phyloP scores from a whole-genome alignment of 1,140 invertebrate species.

The Tetraneura akinire region DNA sequence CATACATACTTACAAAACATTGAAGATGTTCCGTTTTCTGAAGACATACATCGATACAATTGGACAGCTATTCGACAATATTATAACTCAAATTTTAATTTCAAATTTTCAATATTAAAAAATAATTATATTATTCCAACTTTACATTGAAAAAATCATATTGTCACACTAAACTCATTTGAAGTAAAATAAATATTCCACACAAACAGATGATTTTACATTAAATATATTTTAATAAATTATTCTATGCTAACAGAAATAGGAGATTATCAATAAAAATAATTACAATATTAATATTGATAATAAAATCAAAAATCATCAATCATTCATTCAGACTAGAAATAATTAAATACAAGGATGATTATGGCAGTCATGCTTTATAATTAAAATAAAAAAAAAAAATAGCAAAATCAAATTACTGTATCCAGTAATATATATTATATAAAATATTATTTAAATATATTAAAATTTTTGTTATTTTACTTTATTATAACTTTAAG shows the following conservation, averaged over 20 bases:
- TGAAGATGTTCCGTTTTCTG: constrained; percentile 38
- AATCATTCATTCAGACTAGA: constrained; percentile 24
- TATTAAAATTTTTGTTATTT: background rate
- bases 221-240: background rate
- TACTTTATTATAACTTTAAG: too few species aligned
- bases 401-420: background rate
- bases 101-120: constrained; percentile 1
- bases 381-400: constrained; percentile 8
- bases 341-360: constrained; percentile 25
- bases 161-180: constrained; percentile 18
- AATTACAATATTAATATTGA: too few species aligned
- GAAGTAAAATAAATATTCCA: background rate
- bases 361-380: constrained; percentile 29
- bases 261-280: background rate
- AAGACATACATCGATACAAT: constrained; percentile 27
- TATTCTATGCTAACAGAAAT: background rate
- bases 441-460: background rate
- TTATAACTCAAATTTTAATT: constrained; percentile 16
- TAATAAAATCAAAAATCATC: constrained; percentile 15
- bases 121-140: constrained; percentile 11
- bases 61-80: constrained; percentile 37
- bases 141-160: background rate
- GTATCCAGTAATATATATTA: background rate
- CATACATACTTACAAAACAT: constrained; percentile 47
- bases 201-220: constrained; percentile 29